Percentiles rank a stretch among this genome's conserved stretches.
phyloP scores from a whole-genome alignment of 2,888 invertebrate species.

The Dolichopus griseipennis region DNA sequence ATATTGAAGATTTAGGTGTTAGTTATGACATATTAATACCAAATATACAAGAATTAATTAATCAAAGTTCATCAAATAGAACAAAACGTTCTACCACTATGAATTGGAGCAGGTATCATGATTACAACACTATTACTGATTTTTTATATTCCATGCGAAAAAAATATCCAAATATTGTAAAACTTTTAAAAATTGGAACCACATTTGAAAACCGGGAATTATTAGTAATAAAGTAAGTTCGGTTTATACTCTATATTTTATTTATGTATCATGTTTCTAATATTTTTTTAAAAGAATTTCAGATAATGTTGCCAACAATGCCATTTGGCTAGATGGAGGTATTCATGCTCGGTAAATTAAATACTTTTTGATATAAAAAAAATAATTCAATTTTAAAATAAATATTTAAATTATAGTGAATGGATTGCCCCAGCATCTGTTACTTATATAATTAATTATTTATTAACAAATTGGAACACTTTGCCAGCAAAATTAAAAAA shows the following conservation, averaged over 20 bases:
- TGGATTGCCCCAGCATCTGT: slow-evolving; percentile 78
- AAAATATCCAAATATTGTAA: too few species aligned
- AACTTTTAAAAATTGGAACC: too few species aligned
- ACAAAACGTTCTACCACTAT: not conserved
- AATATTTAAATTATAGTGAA: slow-evolving; percentile 45
- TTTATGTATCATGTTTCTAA: too few species aligned
- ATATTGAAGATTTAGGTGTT: not conserved
- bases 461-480: slow-evolving; percentile 57
- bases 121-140: too few species aligned
- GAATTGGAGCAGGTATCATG: too few species aligned
- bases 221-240: too few species aligned
- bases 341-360: slow-evolving; percentile 60
- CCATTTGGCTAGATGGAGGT: slow-evolving; percentile 67
- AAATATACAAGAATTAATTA: not conserved
- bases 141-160: too few species aligned
- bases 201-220: too few species aligned
- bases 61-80: not conserved
- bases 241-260: too few species aligned
- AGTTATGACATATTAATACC: not conserved
- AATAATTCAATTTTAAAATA: too few species aligned
- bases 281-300: slow-evolving; percentile 52
- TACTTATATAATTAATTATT: slow-evolving; percentile 62
- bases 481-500: slow-evolving; percentile 59
- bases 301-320: slow-evolving; percentile 54
- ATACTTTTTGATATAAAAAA: too few species aligned